Evolutionary conservation across 1,140 invertebrate species (phyloP).

Genomic region (Phymorhynchus buccinoides): DNA sequence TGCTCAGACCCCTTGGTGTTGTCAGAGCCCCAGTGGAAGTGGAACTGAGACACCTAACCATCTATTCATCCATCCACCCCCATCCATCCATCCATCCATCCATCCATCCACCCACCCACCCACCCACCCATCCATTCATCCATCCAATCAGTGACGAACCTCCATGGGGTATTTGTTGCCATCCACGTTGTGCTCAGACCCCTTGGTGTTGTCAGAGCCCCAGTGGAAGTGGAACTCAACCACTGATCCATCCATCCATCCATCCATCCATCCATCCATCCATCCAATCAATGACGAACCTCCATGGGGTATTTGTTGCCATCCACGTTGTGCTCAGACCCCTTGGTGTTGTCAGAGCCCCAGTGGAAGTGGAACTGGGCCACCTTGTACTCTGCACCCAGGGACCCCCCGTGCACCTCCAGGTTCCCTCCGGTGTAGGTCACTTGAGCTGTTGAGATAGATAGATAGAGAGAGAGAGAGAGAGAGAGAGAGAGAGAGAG

Average conservation of each 20-base stretch:
- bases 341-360: slow-evolving; percentile 54
- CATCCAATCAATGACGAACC: slow-evolving; percentile 30
- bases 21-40: slow-evolving; percentile 68
- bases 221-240: slow-evolving; percentile 71
- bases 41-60: too few relatives aligned
- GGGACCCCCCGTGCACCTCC: slow-evolving; percentile 44
- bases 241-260: not conserved
- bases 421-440: slow-evolving; percentile 25
- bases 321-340: slow-evolving; percentile 65
- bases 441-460: slow-evolving; percentile 45
- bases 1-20: slow-evolving; percentile 64
- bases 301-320: slow-evolving; percentile 61
- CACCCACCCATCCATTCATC: not conserved
- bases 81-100: too few relatives aligned
- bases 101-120: too few relatives aligned
- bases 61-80: too few relatives aligned
- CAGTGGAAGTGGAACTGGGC: slow-evolving; percentile 69
- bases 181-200: slow-evolving; percentile 65
- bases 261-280: not conserved
- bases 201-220: slow-evolving; percentile 55
- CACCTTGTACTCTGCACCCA: slow-evolving; percentile 52
- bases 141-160: too few relatives aligned
- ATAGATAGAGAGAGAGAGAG: too few relatives aligned
- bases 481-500: not conserved
- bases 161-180: slow-evolving; percentile 59